Evolutionary conservation across 2,888 invertebrate genomes (phyloP).

Genomic region (Oxytorus armatus): DNA sequence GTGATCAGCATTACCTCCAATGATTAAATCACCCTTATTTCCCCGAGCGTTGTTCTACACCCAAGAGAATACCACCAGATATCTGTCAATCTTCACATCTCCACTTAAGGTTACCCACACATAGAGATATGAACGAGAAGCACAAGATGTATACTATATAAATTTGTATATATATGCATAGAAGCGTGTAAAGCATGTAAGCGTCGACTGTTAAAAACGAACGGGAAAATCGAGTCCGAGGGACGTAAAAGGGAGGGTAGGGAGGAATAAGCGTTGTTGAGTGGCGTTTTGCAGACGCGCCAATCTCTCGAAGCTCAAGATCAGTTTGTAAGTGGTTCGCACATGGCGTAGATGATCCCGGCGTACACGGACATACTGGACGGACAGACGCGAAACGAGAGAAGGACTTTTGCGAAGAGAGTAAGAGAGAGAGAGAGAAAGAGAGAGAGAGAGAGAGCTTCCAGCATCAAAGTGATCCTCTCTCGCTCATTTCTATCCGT

Average conservation of each 20-base stretch:
- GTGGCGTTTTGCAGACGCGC: constrained; percentile 69
- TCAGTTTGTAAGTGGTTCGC: constrained; percentile 67
- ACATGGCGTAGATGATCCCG: constrained; percentile 66
- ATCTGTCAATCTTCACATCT: constrained; percentile 55
- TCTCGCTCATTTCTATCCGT: constrained; percentile 3
- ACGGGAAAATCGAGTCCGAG: constrained; percentile 55
- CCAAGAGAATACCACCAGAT: constrained; percentile 2
- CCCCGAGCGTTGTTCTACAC: neutral
- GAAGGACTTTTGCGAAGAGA: constrained; percentile 27
- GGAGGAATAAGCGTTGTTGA: constrained; percentile 53
- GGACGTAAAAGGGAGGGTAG: constrained; percentile 5
- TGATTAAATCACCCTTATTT: neutral
- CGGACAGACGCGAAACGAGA: constrained; percentile 33
- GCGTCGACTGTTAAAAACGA: constrained; percentile 54
- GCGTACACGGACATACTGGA: constrained; percentile 5
- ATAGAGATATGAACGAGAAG: neutral
- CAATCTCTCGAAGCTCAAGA: constrained; percentile 66
- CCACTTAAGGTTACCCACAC: constrained; percentile 23
- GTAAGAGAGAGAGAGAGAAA: constrained; percentile 20
- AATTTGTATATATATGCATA: neutral
- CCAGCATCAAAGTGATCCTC: constrained; percentile 18
- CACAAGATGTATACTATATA: neutral
- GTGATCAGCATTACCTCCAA: constrained; percentile 7
- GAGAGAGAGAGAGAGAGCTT: constrained; percentile 28
- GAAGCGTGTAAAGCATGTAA: constrained; percentile 32